Evolutionary conservation across 2,797 vertebrate species (phyloP), one percentile per base, ranked within the genome.

Genomic region (Tiaroga cobitis): DNA sequence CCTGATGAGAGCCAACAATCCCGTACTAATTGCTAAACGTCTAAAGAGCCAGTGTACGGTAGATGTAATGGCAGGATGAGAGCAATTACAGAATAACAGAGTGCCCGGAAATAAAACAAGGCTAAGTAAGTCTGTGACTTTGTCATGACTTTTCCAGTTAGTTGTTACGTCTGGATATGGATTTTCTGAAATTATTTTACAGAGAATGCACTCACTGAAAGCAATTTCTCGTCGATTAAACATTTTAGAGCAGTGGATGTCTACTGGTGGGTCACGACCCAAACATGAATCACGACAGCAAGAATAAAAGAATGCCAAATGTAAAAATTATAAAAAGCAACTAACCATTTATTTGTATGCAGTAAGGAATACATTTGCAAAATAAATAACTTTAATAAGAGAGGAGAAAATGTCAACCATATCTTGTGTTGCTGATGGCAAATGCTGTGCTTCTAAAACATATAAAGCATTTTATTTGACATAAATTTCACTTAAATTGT

Each of bases 1-100:
- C 26, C 72, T 76, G 77, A 78, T 88, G 73, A 84, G 88, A 81
- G 86, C 54, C 79, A 85, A 87, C 76, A 81, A 82, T 77, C 77
- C 26, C 29, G 16, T 77, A 24, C 43, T 85, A 87, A 87, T 77
- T 89, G 76, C 80, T 83, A 76, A 76, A 84, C 77, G 88, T 85
- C 80, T 78, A 75, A 81, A 82, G 34, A 49, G 34, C 56, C 43
- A 29, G 68, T 61, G 59, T 73, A 39, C 15, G 56, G 80, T 63
- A 37, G 76, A 56, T 83, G 69, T 87, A 81, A 86, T 83, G 72
- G 80, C 76, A 85, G 43, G 74, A 83, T 68, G 70, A 79, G 56
- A 67, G 51, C 63, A 70, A 63, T 46, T 65, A 68, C 34, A 80
- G 80, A 59, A 76, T 77, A 73, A 49, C 59, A 85, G 78, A 79